These are phyloP conservation scores for Peromyscus californicus DNA, from an alignment of 2,113 vertebrate genomes.

Conservation along the genomic window DNA sequence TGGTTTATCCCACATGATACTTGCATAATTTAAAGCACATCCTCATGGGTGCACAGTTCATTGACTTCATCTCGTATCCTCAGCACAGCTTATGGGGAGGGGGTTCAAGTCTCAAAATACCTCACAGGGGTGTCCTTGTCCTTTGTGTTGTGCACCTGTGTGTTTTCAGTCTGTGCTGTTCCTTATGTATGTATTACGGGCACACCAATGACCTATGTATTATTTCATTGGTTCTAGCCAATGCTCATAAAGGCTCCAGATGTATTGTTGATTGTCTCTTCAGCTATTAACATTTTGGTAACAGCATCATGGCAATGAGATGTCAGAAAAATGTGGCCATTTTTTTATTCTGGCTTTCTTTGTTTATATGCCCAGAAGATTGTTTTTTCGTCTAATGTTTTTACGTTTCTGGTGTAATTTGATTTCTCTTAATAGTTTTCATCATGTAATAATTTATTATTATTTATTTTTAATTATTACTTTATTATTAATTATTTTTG, in stretches of 20 bases:
- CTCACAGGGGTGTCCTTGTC: not conserved
- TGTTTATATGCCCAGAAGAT: constrained; percentile 10
- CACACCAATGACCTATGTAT: not conserved
- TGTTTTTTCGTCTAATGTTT: not conserved
- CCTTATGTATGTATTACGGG: not conserved
- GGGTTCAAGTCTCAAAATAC: not conserved
- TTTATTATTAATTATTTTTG: not conserved
- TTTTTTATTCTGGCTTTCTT: not conserved
- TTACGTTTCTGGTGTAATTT: not conserved
- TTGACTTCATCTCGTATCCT: constrained; percentile 17
- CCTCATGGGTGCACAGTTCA: constrained; percentile 6
- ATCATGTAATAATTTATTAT: not conserved
- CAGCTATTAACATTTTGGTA: constrained; percentile 25
- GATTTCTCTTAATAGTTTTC: constrained; percentile 28
- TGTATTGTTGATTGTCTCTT: constrained; percentile 1
- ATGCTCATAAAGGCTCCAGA: not conserved
- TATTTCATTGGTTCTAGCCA: constrained; percentile 24
- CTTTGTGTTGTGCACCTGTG: constrained; percentile 6
- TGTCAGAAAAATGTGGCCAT: not conserved
- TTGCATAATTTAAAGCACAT: constrained; percentile 4
- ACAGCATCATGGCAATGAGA: constrained; percentile 39
- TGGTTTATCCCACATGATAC: constrained; percentile 30
- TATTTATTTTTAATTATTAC: no score
- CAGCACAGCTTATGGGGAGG: not conserved
- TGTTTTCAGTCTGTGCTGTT: not conserved